A percentile compares a stretch with the other conserved stretches of the same genome.
phyloP scores from a whole-genome alignment of 2,797 vertebrate genomes.

The Mallotus villosus region DNA sequence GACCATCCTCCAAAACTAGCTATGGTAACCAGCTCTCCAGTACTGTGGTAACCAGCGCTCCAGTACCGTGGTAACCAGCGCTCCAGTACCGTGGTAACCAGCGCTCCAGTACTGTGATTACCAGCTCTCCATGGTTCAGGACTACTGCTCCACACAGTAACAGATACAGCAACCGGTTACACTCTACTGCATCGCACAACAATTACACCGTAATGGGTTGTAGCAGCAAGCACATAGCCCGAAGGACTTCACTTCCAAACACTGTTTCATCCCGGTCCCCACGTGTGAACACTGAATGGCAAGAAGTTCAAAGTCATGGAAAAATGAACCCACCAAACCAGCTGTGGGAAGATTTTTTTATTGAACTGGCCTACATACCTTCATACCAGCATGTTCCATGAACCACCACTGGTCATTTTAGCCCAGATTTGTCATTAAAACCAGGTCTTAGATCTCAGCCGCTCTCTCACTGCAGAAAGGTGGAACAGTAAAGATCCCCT shows the following conservation, averaged over 20 bases:
- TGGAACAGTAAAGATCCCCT: conserved; percentile 9
- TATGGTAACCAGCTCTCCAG: neutral
- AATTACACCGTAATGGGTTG: conserved; percentile 4
- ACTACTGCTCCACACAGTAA: no score
- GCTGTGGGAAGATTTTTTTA: no score
- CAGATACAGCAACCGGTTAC: conserved; percentile 5
- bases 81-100: no score
- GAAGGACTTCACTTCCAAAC: no score
- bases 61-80: no score
- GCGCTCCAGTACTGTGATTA: no score
- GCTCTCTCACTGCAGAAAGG: neutral
- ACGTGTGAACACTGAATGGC: no score
- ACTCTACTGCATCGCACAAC: conserved; percentile 8
- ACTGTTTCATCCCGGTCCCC: no score
- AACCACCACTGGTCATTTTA: neutral
- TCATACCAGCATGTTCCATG: neutral
- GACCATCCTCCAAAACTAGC: conserved; percentile 39
- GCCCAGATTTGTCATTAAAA: neutral
- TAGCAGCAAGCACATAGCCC: conserved; percentile 17
- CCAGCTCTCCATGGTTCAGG: no score
- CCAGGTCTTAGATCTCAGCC: neutral
- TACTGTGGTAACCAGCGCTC: neutral
- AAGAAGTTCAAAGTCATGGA: no score
- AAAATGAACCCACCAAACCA: no score
- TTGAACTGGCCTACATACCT: no score